Evolutionary conservation across 53 echinoderm and acorn worm species (phyloP).

Genomic region (Echinarachnius parma): DNA sequence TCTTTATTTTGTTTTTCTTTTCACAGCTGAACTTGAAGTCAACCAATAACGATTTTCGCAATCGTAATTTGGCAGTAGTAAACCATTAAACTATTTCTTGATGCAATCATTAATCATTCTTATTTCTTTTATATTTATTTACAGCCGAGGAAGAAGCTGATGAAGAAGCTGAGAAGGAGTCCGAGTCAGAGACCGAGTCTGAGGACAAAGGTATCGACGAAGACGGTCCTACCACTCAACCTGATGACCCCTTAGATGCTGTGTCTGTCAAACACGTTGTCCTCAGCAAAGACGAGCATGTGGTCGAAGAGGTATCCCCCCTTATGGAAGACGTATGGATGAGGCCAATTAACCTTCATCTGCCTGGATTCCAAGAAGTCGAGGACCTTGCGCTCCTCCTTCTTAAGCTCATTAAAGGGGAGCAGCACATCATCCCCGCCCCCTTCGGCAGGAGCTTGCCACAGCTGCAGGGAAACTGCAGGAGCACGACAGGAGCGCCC

Average conservation of each 20-base stretch:
- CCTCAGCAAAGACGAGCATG: constrained; percentile 25
- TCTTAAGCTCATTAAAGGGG: constrained; percentile 8
- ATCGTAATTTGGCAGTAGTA: too few relatives aligned
- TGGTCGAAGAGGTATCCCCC: constrained; percentile 39
- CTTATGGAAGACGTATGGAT: constrained; percentile 46
- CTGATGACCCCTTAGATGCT: constrained; percentile 8
- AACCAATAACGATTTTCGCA: neutral
- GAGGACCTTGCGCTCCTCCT: constrained; percentile 29
- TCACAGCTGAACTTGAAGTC: neutral
- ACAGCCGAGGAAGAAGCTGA: neutral
- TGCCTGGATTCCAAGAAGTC: constrained; percentile 43
- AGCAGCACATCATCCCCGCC: constrained; percentile 35
- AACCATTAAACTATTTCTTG: neutral
- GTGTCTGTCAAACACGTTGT: constrained; percentile 17
- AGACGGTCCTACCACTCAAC: neutral
- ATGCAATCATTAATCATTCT: neutral
- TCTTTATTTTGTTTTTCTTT: neutral
- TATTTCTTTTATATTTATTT: neutral
- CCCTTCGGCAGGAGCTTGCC: constrained; percentile 29
- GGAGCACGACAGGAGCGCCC: constrained; percentile 45
- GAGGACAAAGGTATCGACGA: constrained; percentile 21
- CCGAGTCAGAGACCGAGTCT: neutral
- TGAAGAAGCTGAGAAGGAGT: neutral
- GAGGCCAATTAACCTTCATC: constrained; percentile 48
- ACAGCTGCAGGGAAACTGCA: constrained; percentile 20